These are phyloP conservation scores for Pantala flavescens DNA, from an alignment of 1,140 invertebrate genomes.

Conservation along the genomic window DNA sequence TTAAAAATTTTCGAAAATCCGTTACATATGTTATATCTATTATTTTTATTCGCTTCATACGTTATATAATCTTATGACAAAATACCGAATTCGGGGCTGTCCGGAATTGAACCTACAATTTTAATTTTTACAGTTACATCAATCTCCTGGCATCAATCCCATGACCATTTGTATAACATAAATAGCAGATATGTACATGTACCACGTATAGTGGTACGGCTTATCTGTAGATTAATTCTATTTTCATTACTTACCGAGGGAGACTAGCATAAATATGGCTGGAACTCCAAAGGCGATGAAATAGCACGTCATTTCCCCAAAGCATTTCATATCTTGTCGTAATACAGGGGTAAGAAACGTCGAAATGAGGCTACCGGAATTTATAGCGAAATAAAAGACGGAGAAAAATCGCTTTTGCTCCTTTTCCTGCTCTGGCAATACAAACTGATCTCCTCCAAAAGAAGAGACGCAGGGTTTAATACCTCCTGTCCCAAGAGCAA, in stretches of 20 bases:
- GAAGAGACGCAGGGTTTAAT: constrained; percentile 97
- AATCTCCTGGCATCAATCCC: too few relatives aligned
- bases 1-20: too few relatives aligned
- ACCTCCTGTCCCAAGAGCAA: constrained; percentile 85
- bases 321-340: constrained; percentile 69
- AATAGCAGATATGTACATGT: too few relatives aligned
- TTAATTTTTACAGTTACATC: too few relatives aligned
- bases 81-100: too few relatives aligned
- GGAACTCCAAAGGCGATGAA: constrained; percentile 87
- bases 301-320: constrained; percentile 71
- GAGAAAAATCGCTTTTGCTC: constrained; percentile 82
- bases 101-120: too few relatives aligned
- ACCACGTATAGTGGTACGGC: too few relatives aligned
- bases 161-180: too few relatives aligned
- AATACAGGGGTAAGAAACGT: constrained; percentile 83
- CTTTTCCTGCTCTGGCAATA: constrained; percentile 60
- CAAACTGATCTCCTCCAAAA: constrained; percentile 95
- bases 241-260: constrained; percentile 49
- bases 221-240: too few relatives aligned
- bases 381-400: constrained; percentile 89
- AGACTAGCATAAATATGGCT: constrained; percentile 70
- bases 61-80: too few relatives aligned
- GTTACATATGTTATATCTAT: too few relatives aligned
- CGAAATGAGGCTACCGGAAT: constrained; percentile 81
- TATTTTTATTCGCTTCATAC: too few relatives aligned